Conservation (phyloP, 1,140 invertebrate genomes). For the Ceratoteleas bidentatus region DNA sequence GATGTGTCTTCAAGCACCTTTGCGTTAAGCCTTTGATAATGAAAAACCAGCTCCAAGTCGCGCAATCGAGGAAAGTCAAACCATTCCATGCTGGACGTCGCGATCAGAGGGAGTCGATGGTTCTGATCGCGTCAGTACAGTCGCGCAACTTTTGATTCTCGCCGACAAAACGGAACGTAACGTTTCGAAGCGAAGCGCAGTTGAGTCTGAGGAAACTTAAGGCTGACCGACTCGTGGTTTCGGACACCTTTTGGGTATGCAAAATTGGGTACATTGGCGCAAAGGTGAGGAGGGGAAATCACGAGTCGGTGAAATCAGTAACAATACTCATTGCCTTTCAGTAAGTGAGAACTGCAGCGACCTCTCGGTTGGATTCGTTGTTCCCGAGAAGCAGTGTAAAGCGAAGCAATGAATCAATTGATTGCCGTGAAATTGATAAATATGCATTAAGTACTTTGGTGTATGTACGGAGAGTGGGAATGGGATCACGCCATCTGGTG, state of each 20-base stretch:
- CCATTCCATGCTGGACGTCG: constrained; percentile 38
- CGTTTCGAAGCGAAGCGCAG: constrained; percentile 52
- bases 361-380: too few relatives aligned
- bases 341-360: too few relatives aligned
- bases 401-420: too few relatives aligned
- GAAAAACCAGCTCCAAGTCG: constrained; percentile 28
- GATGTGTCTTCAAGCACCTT: constrained; percentile 56
- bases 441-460: too few relatives aligned
- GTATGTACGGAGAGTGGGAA: too few relatives aligned
- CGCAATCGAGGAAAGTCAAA: constrained; percentile 14
- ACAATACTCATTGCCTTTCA: too few relatives aligned
- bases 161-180: constrained; percentile 38
- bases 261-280: constrained; percentile 5
- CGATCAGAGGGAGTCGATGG: constrained; percentile 26
- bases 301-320: too few relatives aligned
- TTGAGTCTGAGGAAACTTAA: constrained; percentile 13
- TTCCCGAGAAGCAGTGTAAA: too few relatives aligned
- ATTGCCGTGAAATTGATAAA: too few relatives aligned
- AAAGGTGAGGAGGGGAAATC: not conserved
- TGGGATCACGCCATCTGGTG: too few relatives aligned
- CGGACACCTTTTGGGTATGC: not conserved
- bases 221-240: constrained; percentile 19
- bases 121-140: constrained; percentile 43
- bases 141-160: constrained; percentile 27
- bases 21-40: constrained; percentile 44